Evolutionary conservation across 2,888 invertebrate genomes (phyloP).

Genomic region (Zaprionus lineosus): DNA sequence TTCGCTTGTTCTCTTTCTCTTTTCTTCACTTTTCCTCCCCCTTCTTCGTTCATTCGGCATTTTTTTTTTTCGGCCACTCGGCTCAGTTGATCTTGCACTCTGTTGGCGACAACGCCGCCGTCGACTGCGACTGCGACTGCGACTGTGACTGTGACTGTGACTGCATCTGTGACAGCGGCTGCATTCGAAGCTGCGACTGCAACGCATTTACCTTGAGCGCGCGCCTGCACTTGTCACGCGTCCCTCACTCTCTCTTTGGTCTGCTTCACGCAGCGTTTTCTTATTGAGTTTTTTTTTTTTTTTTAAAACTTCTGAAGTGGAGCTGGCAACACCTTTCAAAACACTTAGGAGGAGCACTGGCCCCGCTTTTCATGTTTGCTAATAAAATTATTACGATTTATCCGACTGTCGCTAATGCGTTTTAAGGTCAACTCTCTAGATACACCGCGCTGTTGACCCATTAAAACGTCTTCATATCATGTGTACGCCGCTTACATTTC

Average conservation of each 20-base stretch:
- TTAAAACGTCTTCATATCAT: constrained; percentile 56
- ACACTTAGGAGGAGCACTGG: constrained; percentile 34
- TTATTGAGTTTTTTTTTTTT: constrained; percentile 51
- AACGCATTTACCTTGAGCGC: constrained; percentile 66
- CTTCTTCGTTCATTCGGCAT: constrained; percentile 11
- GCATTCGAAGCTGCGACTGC: constrained; percentile 20
- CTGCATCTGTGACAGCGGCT: constrained; percentile 24
- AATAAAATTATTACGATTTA: constrained; percentile 74
- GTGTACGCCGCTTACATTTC: constrained; percentile 63
- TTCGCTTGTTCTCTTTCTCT: constrained; percentile 5
- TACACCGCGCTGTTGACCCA: constrained; percentile 45
- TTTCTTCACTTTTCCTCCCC: constrained; percentile 10
- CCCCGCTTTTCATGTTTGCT: constrained; percentile 64
- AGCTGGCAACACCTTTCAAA: constrained; percentile 67
- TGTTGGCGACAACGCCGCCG: constrained; percentile 5
- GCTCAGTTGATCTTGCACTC: constrained; percentile 69
- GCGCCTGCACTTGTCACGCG: constrained; percentile 68
- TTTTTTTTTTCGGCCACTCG: constrained; percentile 51
- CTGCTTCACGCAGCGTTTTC: constrained; percentile 30
- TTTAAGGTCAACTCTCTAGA: constrained; percentile 60
- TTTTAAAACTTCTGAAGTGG: constrained; percentile 63
- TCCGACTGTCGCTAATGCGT: constrained; percentile 67
- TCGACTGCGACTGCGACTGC: constrained; percentile 14
- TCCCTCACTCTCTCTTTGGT: constrained; percentile 3
- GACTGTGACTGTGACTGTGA: constrained; percentile 20